These are phyloP conservation scores for Gorsachius magnificus DNA, from an alignment of 2,797 vertebrate species.

Conservation along the genomic window DNA sequence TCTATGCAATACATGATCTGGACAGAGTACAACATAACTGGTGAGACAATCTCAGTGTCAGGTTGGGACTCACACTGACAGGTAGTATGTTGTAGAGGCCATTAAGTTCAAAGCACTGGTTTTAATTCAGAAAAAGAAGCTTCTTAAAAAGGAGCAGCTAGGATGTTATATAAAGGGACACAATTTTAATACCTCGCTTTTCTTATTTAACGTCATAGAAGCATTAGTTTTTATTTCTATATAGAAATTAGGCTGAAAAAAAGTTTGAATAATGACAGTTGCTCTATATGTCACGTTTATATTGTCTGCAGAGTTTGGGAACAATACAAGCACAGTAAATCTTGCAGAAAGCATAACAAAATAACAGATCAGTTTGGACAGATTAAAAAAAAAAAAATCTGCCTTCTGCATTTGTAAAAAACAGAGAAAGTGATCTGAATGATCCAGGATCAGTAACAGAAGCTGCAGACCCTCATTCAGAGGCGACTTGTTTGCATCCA, in stretches of 20 bases:
- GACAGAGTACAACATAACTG: not conserved
- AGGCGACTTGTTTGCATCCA: not conserved
- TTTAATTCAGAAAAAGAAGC: conserved; percentile 25
- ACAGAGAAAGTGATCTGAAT: not conserved
- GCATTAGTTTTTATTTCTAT: conserved; percentile 41
- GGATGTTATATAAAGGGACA: conserved; percentile 15
- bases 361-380: not conserved
- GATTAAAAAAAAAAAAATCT: not conserved
- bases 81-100: not conserved
- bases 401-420: not conserved
- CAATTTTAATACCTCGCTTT: conserved; percentile 35
- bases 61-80: not conserved
- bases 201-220: conserved; percentile 23
- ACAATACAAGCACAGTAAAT: not conserved
- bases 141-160: not conserved
- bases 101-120: conserved; percentile 40
- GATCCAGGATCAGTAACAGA: not conserved
- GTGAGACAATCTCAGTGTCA: not conserved
- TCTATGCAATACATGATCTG: not conserved
- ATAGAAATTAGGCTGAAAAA: conserved; percentile 49
- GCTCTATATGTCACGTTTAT: not conserved
- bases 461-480: not conserved
- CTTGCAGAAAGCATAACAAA: not conserved
- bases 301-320: not conserved
- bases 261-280: not conserved